phyloP scores from a whole-genome alignment of 2,797 vertebrate species.

The Chelon auratus region DNA sequence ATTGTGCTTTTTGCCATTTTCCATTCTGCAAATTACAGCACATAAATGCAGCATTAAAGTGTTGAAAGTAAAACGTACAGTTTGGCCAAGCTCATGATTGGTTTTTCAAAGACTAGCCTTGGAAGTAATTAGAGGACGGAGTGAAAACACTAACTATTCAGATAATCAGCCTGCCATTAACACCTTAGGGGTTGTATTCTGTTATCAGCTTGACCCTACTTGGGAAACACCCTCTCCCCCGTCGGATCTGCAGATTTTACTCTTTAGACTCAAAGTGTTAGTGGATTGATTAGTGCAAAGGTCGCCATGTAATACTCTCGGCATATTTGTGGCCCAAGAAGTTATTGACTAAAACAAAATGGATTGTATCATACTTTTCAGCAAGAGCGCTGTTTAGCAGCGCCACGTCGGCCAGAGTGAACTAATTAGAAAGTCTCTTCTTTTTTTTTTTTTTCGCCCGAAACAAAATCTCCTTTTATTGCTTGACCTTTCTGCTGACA shows the following conservation, averaged over 20 bases:
- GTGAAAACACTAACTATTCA: conserved; percentile 71
- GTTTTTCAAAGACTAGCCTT: conserved; percentile 77
- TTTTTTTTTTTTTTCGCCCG: conserved; percentile 28
- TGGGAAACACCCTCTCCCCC: conserved; percentile 31
- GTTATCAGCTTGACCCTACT: conserved; percentile 68
- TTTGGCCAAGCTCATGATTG: conserved; percentile 76
- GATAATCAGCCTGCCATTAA: conserved; percentile 79
- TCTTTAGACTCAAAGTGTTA: conserved; percentile 64
- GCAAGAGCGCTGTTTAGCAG: conserved; percentile 40
- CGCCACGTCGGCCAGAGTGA: conserved; percentile 65
- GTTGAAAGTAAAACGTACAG: conserved; percentile 74
- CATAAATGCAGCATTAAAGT: conserved; percentile 68
- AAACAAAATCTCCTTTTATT: conserved; percentile 75
- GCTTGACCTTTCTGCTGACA: conserved; percentile 82
- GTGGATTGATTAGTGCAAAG: conserved; percentile 80
- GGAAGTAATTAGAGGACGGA: conserved; percentile 75
- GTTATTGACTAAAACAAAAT: conserved; percentile 79
- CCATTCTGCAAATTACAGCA: conserved; percentile 67
- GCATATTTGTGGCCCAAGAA: conserved; percentile 71
- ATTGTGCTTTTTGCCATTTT: background rate
- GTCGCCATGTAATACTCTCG: conserved; percentile 85
- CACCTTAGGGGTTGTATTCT: conserved; percentile 60
- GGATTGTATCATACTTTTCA: conserved; percentile 67
- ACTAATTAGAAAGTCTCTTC: conserved; percentile 63
- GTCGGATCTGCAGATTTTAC: conserved; percentile 49